These are phyloP conservation scores for Tragelaphus oryx DNA, from an alignment of 2,797 vertebrate genomes.

Conservation along the genomic window DNA sequence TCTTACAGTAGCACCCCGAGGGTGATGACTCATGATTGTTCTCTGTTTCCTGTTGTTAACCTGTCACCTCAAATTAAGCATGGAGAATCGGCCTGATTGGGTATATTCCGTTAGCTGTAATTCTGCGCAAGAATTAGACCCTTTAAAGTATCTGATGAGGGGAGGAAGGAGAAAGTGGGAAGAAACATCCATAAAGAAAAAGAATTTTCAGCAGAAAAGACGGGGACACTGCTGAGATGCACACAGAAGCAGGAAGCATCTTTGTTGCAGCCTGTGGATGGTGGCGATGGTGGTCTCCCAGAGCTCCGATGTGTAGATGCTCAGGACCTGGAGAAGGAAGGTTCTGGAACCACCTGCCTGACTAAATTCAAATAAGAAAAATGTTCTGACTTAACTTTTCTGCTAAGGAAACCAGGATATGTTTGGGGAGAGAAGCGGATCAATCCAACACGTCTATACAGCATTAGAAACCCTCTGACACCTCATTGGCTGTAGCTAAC, in stretches of 20 bases:
- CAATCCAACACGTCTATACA: neutral
- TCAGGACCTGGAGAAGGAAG: neutral
- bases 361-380: neutral
- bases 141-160: neutral
- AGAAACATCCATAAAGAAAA: neutral
- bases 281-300: fast-evolving
- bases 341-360: neutral
- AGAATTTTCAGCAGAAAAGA: neutral
- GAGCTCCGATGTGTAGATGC: fast-evolving
- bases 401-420: neutral
- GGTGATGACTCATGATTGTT: neutral
- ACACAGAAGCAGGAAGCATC: neutral
- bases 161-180: neutral
- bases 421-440: neutral
- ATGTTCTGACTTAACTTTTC: neutral
- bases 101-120: neutral
- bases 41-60: neutral
- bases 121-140: neutral
- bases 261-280: neutral
- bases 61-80: neutral
- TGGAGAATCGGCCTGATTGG: neutral
- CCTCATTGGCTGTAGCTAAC: neutral
- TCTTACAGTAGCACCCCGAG: neutral
- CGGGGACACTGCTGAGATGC: neutral
- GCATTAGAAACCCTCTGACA: neutral